Evolutionary conservation across 2,113 vertebrate species (phyloP).

Genomic region (Paramormyrops kingsleyae): DNA sequence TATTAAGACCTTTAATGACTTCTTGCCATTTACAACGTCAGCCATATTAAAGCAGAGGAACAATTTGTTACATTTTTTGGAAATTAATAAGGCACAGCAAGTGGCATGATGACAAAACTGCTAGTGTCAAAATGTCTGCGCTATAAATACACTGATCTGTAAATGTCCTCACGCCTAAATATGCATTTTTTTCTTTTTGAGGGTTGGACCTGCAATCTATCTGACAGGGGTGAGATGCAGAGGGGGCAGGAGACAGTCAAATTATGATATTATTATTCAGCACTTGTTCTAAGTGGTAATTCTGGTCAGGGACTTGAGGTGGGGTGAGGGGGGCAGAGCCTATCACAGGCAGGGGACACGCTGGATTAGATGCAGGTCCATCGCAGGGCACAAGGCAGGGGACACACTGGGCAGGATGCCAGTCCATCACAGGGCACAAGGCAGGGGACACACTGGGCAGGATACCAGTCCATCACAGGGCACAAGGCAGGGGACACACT

Average conservation of each 20-base stretch:
- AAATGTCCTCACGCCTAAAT: not conserved
- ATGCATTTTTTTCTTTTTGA: not conserved
- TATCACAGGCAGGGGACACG: not conserved
- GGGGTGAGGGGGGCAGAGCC: not conserved
- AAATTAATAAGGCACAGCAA: not conserved
- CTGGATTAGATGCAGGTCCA: not conserved
- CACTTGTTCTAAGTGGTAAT: not conserved
- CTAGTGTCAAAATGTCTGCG: not conserved
- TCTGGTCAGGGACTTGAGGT: not conserved
- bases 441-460: not conserved
- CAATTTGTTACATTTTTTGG: not conserved
- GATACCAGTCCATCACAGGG: not conserved
- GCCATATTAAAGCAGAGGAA: constrained; percentile 13
- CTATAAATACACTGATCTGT: not conserved
- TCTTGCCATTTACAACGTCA: constrained; percentile 23
- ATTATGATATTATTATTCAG: not conserved
- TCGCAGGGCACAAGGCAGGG: not conserved
- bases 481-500: not conserved
- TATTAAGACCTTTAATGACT: constrained; percentile 26
- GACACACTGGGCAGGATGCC: not conserved
- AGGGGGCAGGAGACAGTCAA: not conserved
- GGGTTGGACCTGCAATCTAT: not conserved
- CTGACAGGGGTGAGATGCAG: not conserved
- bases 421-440: not conserved
- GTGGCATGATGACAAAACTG: not conserved